Conservation (phyloP, 1,140 invertebrate species). For the Acromyrmex charruanus region DNA sequence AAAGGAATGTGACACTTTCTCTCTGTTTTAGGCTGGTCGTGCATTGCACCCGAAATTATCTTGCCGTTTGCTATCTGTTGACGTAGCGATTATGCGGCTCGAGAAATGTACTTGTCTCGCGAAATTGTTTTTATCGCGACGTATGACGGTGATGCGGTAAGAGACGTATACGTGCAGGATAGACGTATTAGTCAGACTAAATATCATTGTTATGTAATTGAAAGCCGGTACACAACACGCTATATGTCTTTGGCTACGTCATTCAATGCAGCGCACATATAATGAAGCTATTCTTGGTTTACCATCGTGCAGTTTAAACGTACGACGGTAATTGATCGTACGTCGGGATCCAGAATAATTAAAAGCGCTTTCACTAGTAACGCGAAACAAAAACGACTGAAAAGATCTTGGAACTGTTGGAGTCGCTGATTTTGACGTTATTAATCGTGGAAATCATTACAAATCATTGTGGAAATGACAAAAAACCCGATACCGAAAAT, state of each 20-base stretch:
- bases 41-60: conserved; percentile 36
- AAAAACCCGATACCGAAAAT: background rate
- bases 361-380: conserved; percentile 4
- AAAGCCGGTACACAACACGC: background rate
- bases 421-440: background rate
- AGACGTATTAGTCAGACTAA: conserved; percentile 38
- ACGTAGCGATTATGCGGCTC: background rate
- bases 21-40: background rate
- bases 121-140: conserved; percentile 14
- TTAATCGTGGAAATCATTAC: background rate
- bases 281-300: conserved; percentile 38
- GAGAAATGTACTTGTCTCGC: background rate
- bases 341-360: background rate
- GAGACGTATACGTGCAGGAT: background rate
- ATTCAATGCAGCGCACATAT: conserved; percentile 18
- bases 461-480: background rate
- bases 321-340: conserved; percentile 9
- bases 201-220: conserved; percentile 50
- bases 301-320: background rate
- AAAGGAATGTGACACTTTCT: no score
- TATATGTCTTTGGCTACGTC: conserved; percentile 35
- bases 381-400: background rate
- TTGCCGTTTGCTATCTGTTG: background rate
- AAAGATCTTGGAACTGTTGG: background rate
- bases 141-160: background rate